phyloP scores from a whole-genome alignment of 2,113 vertebrate genomes.

The Etia nguti region DNA sequence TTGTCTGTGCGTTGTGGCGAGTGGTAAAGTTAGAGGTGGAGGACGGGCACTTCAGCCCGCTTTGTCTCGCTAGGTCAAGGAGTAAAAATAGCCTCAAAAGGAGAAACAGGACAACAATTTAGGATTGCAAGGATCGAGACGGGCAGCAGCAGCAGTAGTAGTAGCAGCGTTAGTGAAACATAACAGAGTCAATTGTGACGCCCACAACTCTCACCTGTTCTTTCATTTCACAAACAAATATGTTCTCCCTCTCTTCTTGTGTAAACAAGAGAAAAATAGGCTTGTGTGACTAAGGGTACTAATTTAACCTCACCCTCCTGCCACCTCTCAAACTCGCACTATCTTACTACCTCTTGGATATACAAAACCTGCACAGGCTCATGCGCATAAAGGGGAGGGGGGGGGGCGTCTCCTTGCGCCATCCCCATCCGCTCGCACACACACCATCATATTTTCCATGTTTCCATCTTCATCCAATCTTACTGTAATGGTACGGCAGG shows the following conservation, averaged over 20 bases:
- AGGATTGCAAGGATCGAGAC: not conserved
- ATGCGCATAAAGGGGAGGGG: not conserved
- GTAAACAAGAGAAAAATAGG: constrained; percentile 34
- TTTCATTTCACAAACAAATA: constrained; percentile 13
- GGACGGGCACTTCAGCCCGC: constrained; percentile 51
- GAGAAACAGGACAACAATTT: not conserved
- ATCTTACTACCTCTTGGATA: not conserved
- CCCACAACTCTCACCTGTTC: not conserved
- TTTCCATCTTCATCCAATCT: constrained; percentile 73
- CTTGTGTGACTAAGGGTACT: constrained; percentile 40
- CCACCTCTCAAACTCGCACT: not conserved
- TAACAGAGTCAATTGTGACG: not conserved
- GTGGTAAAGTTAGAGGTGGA: constrained; percentile 70
- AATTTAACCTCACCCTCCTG: constrained; percentile 26
- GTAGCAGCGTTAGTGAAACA: not conserved
- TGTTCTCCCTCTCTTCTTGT: constrained; percentile 17
- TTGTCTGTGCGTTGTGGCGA: constrained; percentile 76
- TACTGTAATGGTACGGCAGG: constrained; percentile 66
- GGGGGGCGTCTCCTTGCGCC: constrained; percentile 53
- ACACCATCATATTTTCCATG: constrained; percentile 63
- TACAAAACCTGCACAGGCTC: not conserved
- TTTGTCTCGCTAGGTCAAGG: constrained; percentile 43
- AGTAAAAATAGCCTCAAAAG: constrained; percentile 19
- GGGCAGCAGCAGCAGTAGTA: not conserved
- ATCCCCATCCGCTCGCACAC: constrained; percentile 58